Evolutionary conservation across 2,888 invertebrate genomes (phyloP).

Genomic region (Stratiomys singularior): DNA sequence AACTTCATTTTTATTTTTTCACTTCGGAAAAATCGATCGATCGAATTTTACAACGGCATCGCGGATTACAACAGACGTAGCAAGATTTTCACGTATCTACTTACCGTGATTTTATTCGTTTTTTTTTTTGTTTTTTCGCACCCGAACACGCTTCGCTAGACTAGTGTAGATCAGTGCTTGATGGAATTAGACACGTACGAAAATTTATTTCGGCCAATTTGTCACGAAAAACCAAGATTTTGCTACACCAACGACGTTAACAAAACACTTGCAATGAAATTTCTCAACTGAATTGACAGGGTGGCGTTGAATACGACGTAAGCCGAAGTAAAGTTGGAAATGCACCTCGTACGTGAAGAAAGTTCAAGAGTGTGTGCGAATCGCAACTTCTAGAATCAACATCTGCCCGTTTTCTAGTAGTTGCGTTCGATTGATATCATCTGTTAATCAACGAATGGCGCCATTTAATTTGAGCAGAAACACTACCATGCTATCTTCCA

Average conservation of each 20-base stretch:
- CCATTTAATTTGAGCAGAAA: no score
- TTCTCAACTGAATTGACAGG: slow-evolving; percentile 5
- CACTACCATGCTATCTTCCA: no score
- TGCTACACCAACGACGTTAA: neutral
- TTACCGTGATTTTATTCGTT: slow-evolving; percentile 16
- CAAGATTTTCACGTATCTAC: neutral
- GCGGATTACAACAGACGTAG: neutral
- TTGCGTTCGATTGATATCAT: neutral
- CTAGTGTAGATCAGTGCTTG: no score
- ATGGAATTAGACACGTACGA: no score
- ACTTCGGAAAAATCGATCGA: slow-evolving; percentile 4
- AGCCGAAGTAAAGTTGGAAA: neutral
- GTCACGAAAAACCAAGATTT: no score
- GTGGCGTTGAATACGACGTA: neutral
- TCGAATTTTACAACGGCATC: neutral
- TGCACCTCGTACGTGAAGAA: no score
- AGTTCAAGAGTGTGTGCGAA: no score
- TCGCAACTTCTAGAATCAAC: neutral
- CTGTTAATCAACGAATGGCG: neutral
- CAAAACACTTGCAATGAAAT: neutral
- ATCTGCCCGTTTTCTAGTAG: neutral
- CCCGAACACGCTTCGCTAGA: no score
- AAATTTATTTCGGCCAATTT: no score
- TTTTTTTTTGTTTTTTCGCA: no score
- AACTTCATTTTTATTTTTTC: no score